phyloP scores from a whole-genome alignment of 1,140 invertebrate species.

The Nylanderia fulva region DNA sequence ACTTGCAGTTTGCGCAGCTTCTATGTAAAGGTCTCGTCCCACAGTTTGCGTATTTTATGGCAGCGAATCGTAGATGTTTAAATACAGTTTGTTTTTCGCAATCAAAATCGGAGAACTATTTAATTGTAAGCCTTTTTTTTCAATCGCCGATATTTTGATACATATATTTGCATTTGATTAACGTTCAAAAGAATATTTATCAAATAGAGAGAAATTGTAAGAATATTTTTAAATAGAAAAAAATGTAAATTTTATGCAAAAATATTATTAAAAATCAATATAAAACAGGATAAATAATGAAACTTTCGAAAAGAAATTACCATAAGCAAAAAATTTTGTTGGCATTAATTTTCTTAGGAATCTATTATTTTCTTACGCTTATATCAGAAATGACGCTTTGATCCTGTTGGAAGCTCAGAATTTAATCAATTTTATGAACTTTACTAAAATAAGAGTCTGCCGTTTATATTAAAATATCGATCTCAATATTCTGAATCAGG shows the following conservation, averaged over 20 bases:
- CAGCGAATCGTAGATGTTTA: conserved; percentile 5
- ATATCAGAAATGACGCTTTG: conserved; percentile 12
- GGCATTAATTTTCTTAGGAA: background rate
- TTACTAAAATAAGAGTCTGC: conserved; percentile 36
- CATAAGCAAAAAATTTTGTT: background rate
- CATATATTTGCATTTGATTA: conserved; percentile 1
- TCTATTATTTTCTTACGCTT: conserved; percentile 25
- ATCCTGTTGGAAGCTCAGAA: conserved; percentile 9
- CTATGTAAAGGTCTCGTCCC: background rate
- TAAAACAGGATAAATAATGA: background rate
- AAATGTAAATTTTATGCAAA: background rate
- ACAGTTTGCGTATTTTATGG: background rate
- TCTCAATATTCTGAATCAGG: conserved; percentile 28
- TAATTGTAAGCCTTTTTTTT: conserved; percentile 8
- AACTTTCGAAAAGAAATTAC: background rate
- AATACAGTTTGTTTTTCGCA: conserved; percentile 7
- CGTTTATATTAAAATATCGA: conserved; percentile 54
- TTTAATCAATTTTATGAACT: conserved; percentile 58
- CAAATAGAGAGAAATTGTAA: background rate
- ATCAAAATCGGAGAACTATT: background rate
- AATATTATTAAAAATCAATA: background rate
- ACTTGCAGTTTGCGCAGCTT: conserved; percentile 39
- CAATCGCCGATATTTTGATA: background rate
- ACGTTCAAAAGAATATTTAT: background rate
- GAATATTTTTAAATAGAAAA: background rate